Percentiles rank a stretch among this genome's conserved stretches.
Conservation (phyloP, 2,113 vertebrate species). For the Probosciger aterrimus region DNA sequence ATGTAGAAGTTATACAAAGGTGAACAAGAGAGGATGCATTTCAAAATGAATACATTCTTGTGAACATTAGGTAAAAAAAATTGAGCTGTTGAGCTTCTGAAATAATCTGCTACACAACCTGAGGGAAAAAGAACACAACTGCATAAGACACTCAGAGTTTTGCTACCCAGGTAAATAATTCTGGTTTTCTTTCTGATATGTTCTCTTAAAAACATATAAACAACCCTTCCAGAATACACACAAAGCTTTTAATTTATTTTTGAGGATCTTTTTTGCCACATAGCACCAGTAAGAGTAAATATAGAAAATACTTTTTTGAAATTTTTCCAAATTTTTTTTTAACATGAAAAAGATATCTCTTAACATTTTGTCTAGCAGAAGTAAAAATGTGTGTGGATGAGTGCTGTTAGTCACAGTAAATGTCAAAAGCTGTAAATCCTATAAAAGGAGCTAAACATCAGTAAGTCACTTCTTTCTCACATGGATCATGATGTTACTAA, state of each 20-base stretch:
- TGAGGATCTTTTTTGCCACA: background rate
- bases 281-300: background rate
- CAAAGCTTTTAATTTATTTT: background rate
- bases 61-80: background rate
- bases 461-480: background rate
- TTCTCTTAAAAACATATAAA: background rate
- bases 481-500: background rate
- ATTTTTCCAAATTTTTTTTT: background rate
- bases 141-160: background rate
- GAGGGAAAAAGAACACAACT: background rate
- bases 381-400: background rate
- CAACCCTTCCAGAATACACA: fast-evolving
- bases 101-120: background rate
- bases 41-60: background rate
- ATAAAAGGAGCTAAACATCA: background rate
- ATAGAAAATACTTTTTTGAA: background rate
- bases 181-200: background rate
- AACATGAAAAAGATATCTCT: background rate
- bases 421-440: background rate
- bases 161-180: background rate
- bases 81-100: background rate
- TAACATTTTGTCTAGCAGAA: background rate
- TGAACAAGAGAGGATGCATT: background rate
- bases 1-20: background rate
- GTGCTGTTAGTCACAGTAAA: background rate